These are phyloP conservation scores for Pomatostomus ruficeps DNA, from an alignment of 2,113 vertebrate species.

Conservation along the genomic window DNA sequence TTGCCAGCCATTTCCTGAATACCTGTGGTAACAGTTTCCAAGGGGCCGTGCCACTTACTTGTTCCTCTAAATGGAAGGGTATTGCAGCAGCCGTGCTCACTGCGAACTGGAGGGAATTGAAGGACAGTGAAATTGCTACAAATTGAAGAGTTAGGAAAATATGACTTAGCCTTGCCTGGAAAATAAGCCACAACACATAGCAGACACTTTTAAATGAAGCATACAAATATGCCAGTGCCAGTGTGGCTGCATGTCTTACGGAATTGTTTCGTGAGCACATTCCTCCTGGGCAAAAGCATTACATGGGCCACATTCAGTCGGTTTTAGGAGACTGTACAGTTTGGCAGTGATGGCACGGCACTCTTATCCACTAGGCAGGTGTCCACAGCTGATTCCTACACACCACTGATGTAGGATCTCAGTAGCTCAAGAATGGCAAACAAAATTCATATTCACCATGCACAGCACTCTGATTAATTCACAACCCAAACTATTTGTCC, in stretches of 20 bases:
- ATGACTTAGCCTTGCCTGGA: not conserved
- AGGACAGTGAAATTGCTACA: not conserved
- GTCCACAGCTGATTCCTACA: not conserved
- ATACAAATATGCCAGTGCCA: not conserved
- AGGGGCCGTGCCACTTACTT: not conserved
- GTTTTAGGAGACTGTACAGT: not conserved
- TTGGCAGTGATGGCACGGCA: not conserved
- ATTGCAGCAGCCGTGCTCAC: not conserved
- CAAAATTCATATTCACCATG: not conserved
- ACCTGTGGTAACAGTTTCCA: conserved; percentile 6
- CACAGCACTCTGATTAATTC: not conserved
- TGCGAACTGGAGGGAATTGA: not conserved
- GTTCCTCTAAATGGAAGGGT: not conserved
- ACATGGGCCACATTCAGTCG: not conserved
- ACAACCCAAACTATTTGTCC: not conserved
- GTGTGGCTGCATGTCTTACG: not conserved
- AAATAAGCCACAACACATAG: not conserved
- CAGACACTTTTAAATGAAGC: not conserved
- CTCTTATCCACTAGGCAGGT: not conserved
- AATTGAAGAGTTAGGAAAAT: not conserved
- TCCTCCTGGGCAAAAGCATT: not conserved
- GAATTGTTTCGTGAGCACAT: not conserved
- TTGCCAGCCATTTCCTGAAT: conserved; percentile 8
- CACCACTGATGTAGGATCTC: not conserved
- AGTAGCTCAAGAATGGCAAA: not conserved